These are phyloP conservation scores for Semotilus atromaculatus DNA, from an alignment of 2,797 vertebrate genomes.

Conservation along the genomic window DNA sequence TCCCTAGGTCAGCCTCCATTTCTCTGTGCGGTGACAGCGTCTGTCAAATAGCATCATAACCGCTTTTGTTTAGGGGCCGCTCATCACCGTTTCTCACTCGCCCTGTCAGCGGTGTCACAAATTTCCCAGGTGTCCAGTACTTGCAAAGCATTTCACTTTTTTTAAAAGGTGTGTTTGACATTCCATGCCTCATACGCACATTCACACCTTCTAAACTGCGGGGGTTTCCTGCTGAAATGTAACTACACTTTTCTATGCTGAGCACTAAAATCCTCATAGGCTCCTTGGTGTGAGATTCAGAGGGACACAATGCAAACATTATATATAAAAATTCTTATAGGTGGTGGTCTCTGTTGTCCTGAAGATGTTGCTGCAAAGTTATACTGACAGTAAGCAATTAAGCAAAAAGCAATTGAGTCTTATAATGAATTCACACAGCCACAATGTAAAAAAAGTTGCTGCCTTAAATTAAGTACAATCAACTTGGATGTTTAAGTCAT, in stretches of 20 bases:
- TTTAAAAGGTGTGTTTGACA: conserved; percentile 50
- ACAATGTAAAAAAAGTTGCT: too few relatives aligned
- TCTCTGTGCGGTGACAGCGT: conserved; percentile 33
- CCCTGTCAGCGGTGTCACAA: conserved; percentile 23
- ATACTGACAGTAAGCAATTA: background rate
- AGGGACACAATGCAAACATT: background rate
- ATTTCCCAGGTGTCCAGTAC: conserved; percentile 42
- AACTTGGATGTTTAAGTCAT: too few relatives aligned
- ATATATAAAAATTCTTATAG: background rate
- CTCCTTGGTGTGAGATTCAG: conserved; percentile 40
- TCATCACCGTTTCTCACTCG: conserved; percentile 57
- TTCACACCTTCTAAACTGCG: conserved; percentile 58
- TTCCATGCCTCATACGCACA: conserved; percentile 39
- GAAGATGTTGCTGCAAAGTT: background rate
- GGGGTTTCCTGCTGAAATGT: conserved; percentile 55
- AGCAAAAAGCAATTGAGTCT: background rate
- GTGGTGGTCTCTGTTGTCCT: background rate
- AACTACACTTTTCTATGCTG: conserved; percentile 41
- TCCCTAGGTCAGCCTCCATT: conserved; percentile 32
- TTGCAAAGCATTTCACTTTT: conserved; percentile 42
- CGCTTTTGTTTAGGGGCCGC: conserved; percentile 46
- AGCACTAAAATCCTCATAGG: conserved; percentile 45
- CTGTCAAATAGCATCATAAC: conserved; percentile 53
- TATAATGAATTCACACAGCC: background rate
- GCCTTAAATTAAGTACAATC: too few relatives aligned